phyloP scores from a whole-genome alignment of 2,113 vertebrate species.

The Pantherophis guttatus region DNA sequence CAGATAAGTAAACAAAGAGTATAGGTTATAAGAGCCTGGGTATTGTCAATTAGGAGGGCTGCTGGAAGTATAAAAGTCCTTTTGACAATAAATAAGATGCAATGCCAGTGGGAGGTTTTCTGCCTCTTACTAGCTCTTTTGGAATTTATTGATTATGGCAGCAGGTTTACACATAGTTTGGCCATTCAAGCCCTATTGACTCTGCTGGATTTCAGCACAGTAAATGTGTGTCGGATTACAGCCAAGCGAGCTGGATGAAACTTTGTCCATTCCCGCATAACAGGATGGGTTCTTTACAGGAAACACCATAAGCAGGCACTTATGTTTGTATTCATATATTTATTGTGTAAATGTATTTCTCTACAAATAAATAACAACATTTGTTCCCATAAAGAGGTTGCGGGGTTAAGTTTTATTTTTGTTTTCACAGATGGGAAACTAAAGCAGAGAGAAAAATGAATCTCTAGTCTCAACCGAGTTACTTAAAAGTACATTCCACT shows the following conservation, averaged over 20 bases:
- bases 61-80: slow-evolving; percentile 13
- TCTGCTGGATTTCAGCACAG: neutral
- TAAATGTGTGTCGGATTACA: slow-evolving; percentile 21
- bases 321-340: neutral
- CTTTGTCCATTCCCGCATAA: neutral
- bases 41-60: slow-evolving; percentile 32
- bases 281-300: neutral
- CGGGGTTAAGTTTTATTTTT: neutral
- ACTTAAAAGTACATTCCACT: neutral
- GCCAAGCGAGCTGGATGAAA: neutral
- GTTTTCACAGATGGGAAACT: neutral
- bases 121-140: neutral
- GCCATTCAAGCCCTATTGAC: neutral
- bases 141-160: slow-evolving; percentile 10
- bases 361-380: neutral
- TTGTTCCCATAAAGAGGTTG: neutral
- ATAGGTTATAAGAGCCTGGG: slow-evolving; percentile 36
- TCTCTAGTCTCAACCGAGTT: neutral
- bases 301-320: neutral
- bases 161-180: neutral
- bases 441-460: neutral
- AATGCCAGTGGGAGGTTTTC: neutral
- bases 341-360: neutral
- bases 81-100: slow-evolving; percentile 43
- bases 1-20: slow-evolving; percentile 34